Evolutionary conservation across 2,888 invertebrate genomes (phyloP).

Genomic region (Rhagium mordax): DNA sequence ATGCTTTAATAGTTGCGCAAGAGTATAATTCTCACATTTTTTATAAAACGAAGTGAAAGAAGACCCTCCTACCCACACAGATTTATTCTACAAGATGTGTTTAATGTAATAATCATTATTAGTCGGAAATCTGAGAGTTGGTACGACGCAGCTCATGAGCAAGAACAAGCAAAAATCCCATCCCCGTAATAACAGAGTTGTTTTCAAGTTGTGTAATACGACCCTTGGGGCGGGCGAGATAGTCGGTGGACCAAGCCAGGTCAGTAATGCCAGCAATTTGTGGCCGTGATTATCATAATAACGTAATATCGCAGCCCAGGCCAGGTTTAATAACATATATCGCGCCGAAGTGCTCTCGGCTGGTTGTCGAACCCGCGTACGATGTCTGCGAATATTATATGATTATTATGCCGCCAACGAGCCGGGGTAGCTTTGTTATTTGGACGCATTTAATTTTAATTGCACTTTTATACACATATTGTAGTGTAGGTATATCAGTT

Average conservation of each 20-base stretch:
- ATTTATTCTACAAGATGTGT: constrained; percentile 2
- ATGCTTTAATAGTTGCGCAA: no score
- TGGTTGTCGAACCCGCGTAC: constrained; percentile 38
- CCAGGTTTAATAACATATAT: constrained; percentile 53
- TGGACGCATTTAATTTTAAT: neutral
- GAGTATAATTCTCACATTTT: no score
- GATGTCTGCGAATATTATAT: constrained; percentile 32
- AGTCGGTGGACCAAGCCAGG: constrained; percentile 49
- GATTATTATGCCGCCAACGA: constrained; percentile 39
- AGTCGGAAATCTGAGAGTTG: constrained; percentile 13
- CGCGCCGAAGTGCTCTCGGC: constrained; percentile 31
- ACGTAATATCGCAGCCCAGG: constrained; percentile 60
- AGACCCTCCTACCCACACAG: neutral
- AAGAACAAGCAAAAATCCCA: constrained; percentile 19
- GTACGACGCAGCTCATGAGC: neutral
- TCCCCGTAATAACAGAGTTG: constrained; percentile 37
- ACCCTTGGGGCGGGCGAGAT: constrained; percentile 38
- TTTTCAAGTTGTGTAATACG: constrained; percentile 42
- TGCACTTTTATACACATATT: no score
- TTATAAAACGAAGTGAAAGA: neutral
- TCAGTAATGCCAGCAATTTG: constrained; percentile 62
- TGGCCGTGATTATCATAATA: constrained; percentile 62
- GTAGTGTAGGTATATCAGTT: no score
- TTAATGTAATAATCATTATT: constrained; percentile 22
- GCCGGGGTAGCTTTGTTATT: neutral